A percentile compares a stretch with the other conserved stretches of the same genome.
These are phyloP conservation scores for Laticauda colubrina DNA, from an alignment of 2,113 vertebrate species.

Conservation along the genomic window DNA sequence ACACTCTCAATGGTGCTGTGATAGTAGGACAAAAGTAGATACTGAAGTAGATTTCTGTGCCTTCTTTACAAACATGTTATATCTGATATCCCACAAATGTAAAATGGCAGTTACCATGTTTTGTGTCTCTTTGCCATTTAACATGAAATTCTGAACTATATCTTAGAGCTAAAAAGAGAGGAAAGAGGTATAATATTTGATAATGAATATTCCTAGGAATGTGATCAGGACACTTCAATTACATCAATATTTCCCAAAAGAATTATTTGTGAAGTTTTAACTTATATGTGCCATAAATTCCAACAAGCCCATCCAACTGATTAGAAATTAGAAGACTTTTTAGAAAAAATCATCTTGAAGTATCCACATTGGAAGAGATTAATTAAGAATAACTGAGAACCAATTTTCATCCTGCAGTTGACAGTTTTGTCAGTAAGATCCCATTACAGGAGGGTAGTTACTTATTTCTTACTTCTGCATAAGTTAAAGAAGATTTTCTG, in stretches of 20 bases:
- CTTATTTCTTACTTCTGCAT: background rate
- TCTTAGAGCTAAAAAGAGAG: background rate
- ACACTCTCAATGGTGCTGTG: too few relatives aligned
- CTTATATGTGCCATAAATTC: background rate
- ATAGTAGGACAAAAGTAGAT: too few relatives aligned
- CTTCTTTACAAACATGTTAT: background rate
- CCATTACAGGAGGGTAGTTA: background rate
- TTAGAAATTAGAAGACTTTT: background rate
- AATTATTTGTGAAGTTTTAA: too few relatives aligned
- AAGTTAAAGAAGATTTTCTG: background rate
- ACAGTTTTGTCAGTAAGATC: background rate
- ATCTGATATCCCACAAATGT: background rate
- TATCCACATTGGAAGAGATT: rapidly evolving
- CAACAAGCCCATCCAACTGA: background rate
- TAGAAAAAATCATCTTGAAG: background rate
- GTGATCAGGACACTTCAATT: background rate
- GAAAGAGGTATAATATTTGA: background rate
- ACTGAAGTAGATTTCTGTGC: too few relatives aligned
- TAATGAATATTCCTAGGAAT: background rate
- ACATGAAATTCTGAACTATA: background rate
- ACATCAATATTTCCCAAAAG: background rate
- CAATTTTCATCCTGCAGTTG: background rate
- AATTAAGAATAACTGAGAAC: background rate
- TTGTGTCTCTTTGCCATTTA: background rate
- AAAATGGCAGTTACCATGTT: too few relatives aligned